Conservation (phyloP, 2,113 vertebrate genomes). For the Ursus arctos region DNA sequence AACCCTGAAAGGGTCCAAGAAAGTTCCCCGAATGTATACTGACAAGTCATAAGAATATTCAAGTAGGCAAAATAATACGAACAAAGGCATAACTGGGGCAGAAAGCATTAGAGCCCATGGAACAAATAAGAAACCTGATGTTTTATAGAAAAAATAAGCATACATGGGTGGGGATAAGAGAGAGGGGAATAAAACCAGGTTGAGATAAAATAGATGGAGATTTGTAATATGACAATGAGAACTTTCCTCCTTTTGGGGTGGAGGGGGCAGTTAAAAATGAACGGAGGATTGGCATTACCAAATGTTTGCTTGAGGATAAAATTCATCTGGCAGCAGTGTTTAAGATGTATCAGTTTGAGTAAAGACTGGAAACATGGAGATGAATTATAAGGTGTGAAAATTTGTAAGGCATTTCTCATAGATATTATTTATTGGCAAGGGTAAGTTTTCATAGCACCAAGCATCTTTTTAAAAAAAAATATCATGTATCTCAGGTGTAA, state of each 20-base stretch:
- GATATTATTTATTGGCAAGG: neutral
- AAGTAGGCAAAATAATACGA: neutral
- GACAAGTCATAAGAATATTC: neutral
- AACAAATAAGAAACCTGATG: neutral
- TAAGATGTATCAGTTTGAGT: neutral
- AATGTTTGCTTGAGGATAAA: neutral
- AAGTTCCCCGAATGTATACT: neutral
- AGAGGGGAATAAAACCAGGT: neutral
- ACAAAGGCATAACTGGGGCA: neutral
- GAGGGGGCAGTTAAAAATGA: neutral
- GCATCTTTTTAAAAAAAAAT: neutral
- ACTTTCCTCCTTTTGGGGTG: neutral
- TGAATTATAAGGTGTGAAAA: neutral
- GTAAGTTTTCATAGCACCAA: neutral
- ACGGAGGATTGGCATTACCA: neutral
- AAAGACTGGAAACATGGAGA: neutral
- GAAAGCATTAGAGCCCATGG: neutral
- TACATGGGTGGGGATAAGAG: neutral
- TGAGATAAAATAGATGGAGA: neutral
- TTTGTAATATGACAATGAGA: neutral
- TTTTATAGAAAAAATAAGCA: neutral
- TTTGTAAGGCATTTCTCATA: neutral
- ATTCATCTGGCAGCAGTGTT: neutral
- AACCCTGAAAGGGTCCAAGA: neutral
- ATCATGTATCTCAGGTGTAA: neutral